Evolutionary conservation across 2,797 vertebrate species (phyloP).

Genomic region (Chaetodon trifasciatus): DNA sequence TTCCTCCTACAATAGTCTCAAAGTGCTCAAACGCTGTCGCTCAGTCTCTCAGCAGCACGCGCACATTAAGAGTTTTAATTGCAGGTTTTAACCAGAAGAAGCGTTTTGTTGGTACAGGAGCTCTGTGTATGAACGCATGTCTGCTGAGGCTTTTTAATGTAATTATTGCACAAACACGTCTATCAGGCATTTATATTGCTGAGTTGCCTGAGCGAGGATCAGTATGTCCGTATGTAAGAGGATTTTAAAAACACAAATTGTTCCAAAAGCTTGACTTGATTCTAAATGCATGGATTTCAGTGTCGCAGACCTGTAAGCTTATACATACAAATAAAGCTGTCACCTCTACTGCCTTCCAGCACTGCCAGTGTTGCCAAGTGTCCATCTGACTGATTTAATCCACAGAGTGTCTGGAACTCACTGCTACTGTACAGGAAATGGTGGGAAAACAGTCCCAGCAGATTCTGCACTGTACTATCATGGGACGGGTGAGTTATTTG

Average conservation of each 20-base stretch:
- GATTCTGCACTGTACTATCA: slow-evolving; percentile 37
- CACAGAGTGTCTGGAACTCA: not conserved
- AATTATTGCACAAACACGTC: not conserved
- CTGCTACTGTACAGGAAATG: slow-evolving; percentile 2
- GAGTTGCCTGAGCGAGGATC: not conserved
- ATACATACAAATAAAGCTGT: slow-evolving; percentile 25
- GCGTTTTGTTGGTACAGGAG: not conserved
- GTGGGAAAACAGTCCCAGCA: slow-evolving; percentile 35
- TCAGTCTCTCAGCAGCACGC: not conserved
- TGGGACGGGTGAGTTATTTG: slow-evolving; percentile 35
- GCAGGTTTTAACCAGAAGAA: not conserved
- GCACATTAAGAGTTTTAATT: not conserved
- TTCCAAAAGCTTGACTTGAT: slow-evolving; percentile 9
- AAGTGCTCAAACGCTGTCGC: not conserved
- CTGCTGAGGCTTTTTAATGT: not conserved
- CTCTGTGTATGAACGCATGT: not conserved
- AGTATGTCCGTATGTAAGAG: not conserved
- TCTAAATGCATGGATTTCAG: slow-evolving; percentile 17
- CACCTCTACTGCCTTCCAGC: not conserved
- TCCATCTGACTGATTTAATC: slow-evolving; percentile 15
- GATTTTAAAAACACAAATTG: slow-evolving; percentile 4
- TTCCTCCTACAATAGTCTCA: not conserved
- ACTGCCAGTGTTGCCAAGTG: not conserved
- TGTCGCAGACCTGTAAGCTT: not conserved
- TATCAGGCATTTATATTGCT: not conserved